A percentile compares a stretch with the other conserved stretches of the same genome.
Conservation (phyloP, 2,888 invertebrate species). For the Anodontia alba region DNA sequence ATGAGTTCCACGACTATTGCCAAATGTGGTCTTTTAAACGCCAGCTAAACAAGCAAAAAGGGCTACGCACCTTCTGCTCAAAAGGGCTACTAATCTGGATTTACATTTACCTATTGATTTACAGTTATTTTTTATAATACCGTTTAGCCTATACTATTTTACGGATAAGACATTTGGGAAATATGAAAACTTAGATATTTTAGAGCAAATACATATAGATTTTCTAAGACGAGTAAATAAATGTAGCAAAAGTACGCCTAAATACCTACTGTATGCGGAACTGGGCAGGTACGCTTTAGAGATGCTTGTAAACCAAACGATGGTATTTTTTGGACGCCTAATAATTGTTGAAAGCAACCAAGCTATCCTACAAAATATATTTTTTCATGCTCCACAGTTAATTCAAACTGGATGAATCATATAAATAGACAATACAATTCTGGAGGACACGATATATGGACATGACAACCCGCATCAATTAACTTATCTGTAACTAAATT, state of each 20-base stretch:
- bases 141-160: neutral
- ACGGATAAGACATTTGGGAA: constrained; percentile 20
- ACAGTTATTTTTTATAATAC: constrained; percentile 12
- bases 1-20: constrained; percentile 28
- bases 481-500: too few species aligned
- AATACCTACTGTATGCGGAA: neutral
- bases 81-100: constrained; percentile 11
- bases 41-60: constrained; percentile 13
- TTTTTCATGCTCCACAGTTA: neutral
- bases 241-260: neutral
- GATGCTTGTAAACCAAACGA: neutral
- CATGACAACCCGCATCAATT: too few species aligned
- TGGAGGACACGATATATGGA: too few species aligned
- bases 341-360: neutral
- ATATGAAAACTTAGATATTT: neutral
- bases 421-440: too few species aligned
- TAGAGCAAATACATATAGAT: constrained; percentile 10
- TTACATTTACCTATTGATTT: neutral
- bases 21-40: constrained; percentile 23
- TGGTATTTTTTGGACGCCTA: neutral
- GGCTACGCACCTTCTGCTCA: constrained; percentile 15
- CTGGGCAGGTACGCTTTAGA: neutral
- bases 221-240: neutral
- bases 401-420: too few species aligned
- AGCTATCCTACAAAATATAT: neutral